Evolutionary conservation across 2,888 invertebrate species (phyloP), one percentile per base, ranked within the genome.

Genomic region (Tetanocera ferruginea): DNA sequence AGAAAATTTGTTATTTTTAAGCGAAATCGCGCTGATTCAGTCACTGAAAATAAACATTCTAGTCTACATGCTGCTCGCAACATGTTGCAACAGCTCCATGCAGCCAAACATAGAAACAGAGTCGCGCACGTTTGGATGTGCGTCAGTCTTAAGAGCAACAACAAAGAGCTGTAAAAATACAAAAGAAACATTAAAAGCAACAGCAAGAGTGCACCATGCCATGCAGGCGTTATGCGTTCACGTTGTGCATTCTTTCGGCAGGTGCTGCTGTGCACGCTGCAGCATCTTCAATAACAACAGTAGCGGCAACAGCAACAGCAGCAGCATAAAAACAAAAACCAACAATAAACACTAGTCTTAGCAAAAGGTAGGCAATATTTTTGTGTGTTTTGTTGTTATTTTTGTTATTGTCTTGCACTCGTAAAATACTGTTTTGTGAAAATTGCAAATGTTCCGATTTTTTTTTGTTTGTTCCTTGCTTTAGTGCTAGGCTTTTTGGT

Each of bases 361-460:
- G 19, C 51, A 25, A 51, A 49, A 49, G 28, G 19, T n/a, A 43
- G 5, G 8, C 19, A 17, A n/a, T 52, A 25, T 70, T 51, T 5
- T n/a, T 28, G 51, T 70, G 3, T 55, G 57, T 57, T n/a, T 71
- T 71, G 55, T 64, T 51, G 64, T 64, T 37, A 49, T 17, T 62
- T 19, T 62, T 64, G 49, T 64, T 49, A 17, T 64, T 74, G 17
- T 64, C 51, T 25, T 64, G 31, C 55, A 55, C n/a, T 31, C 51
- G 31, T 74, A 74, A 74, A 74, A 64, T 52, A 34, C 51, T 6
- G 19, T 64, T 66, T 74, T 74, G 62, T 66, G 51, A 14, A 55
- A 62, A 74, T 64, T 74, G 19, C 25, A 51, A 74, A 6, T 19
- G 57, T 72, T 72, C 57, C n/a, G 31, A 19, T 57, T 57, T 34